A percentile compares a stretch with the other conserved stretches of the same genome.
Conservation (phyloP, 2,888 invertebrate genomes). For the Pachymerium ferrugineum region DNA sequence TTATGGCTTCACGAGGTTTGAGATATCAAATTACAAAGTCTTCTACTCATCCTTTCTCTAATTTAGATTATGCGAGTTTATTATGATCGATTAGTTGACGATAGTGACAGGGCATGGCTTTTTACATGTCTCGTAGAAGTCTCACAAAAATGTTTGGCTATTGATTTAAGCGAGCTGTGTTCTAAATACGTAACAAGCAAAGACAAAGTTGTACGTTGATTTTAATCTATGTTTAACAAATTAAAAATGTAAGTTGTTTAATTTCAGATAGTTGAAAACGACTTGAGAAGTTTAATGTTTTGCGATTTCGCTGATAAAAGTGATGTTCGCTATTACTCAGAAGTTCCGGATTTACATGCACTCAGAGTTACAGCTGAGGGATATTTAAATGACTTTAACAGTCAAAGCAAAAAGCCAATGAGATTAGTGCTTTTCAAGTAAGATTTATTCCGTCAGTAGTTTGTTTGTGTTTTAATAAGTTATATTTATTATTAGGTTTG, state of each 20-base stretch:
- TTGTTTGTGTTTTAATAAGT: not conserved
- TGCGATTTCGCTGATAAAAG: constrained; percentile 95
- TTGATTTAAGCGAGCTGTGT: constrained; percentile 66
- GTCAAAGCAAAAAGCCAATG: constrained; percentile 95
- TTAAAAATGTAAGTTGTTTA: constrained; percentile 49
- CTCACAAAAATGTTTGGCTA: constrained; percentile 53
- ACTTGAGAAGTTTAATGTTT: constrained; percentile 78
- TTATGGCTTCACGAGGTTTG: constrained; percentile 83
- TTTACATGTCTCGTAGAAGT: constrained; percentile 63
- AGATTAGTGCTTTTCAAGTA: constrained; percentile 83
- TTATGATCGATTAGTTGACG: constrained; percentile 83
- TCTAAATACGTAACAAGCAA: constrained; percentile 56
- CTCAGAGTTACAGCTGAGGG: constrained; percentile 77
- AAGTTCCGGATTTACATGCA: constrained; percentile 75
- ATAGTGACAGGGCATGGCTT: constrained; percentile 74
- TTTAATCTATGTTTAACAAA: not conserved
- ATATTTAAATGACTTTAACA: constrained; percentile 83
- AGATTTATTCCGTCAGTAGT: not conserved
- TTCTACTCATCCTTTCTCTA: constrained; percentile 9
- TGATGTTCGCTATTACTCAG: constrained; percentile 79
- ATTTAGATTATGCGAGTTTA: constrained; percentile 72
- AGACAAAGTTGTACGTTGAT: constrained; percentile 44
- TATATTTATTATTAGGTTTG: constrained; percentile 44
- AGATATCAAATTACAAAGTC: not conserved
- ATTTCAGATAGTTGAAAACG: constrained; percentile 65